Conservation (phyloP, 2,797 vertebrate species). For the Ctenochaetus hawaiiensis region DNA sequence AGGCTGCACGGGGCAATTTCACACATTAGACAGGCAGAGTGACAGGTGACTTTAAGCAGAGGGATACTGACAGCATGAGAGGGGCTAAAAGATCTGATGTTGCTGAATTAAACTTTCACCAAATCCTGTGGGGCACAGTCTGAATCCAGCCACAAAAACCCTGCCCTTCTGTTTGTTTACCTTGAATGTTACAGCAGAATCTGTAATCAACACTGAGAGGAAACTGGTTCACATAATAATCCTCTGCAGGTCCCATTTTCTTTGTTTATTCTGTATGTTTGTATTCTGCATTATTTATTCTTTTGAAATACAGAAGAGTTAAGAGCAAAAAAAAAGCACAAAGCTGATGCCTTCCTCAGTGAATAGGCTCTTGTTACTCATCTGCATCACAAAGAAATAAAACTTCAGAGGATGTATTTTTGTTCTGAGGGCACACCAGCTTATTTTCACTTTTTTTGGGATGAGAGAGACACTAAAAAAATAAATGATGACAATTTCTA, state of each 20-base stretch:
- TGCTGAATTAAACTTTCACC: constrained; percentile 13
- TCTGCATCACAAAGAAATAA: constrained; percentile 4
- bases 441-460: not conserved
- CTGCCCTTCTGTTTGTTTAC: constrained; percentile 3
- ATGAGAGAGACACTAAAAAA: not conserved
- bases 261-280: not conserved
- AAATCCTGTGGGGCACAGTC: constrained; percentile 20
- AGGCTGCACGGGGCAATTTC: not conserved
- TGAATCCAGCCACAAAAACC: not conserved
- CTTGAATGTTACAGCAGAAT: no score
- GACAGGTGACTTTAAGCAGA: constrained; percentile 24
- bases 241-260: not conserved
- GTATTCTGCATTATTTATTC: not conserved
- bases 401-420: not conserved
- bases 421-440: constrained; percentile 11
- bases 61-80: not conserved
- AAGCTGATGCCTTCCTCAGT: not conserved
- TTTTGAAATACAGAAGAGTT: constrained; percentile 8
- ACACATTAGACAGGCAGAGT: not conserved
- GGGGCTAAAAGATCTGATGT: not conserved
- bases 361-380: not conserved
- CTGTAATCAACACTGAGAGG: not conserved
- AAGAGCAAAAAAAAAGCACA: not conserved
- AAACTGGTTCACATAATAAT: not conserved
- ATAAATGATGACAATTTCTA: not conserved